Evolutionary conservation across 2,797 vertebrate species (phyloP), one percentile per base, ranked within the genome.

Genomic region (Hemitrygon akajei): DNA sequence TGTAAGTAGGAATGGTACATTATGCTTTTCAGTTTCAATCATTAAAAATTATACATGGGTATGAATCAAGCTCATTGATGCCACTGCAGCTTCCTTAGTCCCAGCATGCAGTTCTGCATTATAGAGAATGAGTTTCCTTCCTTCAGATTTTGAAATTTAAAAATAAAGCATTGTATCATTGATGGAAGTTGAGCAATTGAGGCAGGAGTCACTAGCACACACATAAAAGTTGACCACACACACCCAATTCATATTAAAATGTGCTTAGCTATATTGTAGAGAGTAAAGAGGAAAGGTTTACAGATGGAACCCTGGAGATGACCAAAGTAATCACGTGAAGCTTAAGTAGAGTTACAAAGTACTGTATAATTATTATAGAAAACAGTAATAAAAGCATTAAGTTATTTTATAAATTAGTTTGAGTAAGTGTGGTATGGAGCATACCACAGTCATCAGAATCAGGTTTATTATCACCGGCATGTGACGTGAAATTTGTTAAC

Each of bases 101-200:
- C 94, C 94, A 93, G 95, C 95, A 96, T 95, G 95, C 95, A 96
- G 96, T 93, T 87, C 95, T 95, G 95, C 95, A 95, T 96, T 96
- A 96, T 95, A 96, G 95, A 96, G 94, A 94, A 96, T 94, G 95
- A 94, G 95, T 95, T 96, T 96, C 96, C 95, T 96, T 96, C 96
- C 95, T 81, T 47, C 7, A 47, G 1, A 2, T 81, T 37, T 47
- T 47, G 37, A 81, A 20, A 47, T 22, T 20, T 40, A 6, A 81
- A 7, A 81, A 47, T 81, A 20, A 11, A 77, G 79, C 22, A 18
- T 81, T 81, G 34, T 1, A 20, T 80, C 4, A 40, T 20, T 7
- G 20, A 25, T 81, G 79, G 18, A 81, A 18, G 0, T 81, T 47
- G 79, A 47, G 37, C 40, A 18, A 20, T 22, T 22, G 37, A 47